Base-by-base conservation (phyloP, 2,113 vertebrate species). In the Rallus limicola region DNA sequence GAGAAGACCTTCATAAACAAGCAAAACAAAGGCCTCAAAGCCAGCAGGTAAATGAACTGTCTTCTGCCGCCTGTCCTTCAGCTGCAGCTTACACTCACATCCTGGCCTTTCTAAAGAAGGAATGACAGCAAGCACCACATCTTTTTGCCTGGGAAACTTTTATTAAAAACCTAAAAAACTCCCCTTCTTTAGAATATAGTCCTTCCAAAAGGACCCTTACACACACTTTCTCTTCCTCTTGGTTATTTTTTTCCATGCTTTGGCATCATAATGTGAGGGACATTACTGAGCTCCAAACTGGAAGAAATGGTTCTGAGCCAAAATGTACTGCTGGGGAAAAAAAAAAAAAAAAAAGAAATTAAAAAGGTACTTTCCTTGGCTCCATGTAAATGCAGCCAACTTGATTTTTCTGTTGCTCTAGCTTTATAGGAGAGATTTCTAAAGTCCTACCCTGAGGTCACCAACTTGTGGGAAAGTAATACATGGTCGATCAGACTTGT, bases 351-450 rank as follows among this genome's bases (percentile, higher is more conserved):
- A 40, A 12, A 40, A 40, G 10, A 40, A 44, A 19, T 46, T 18
- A 18, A 46, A 23, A 15, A 29, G 29, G 8, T 58, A 36, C 86
- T 96, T 94, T 94, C 75, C 82, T 65, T 59, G 40, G 44, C 63
- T 93, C 59, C 59, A 42, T 82, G 56, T 53, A 62, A 81, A 65
- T 9, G n/a, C 62, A 93, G 62, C 58, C 74, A 89, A 62, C 56
- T 72, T 2, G 5, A 28, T 86, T 94, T 94, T 88, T 86, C 76
- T 83, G 50, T 82, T 82, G 77, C 81, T 72, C 46, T 40, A 34
- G 53, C 79, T 97, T 96, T 95, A 97, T 60, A 75, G 94, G 44
- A 72, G 67, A 86, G 36, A 64, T 72, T 92, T 94, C 82, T 96
- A 59, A 90, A 92, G 77, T 71, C 55, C 67, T 94, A 69, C 93